These are phyloP conservation scores for Oreohelix idahoensis DNA, from an alignment of 1,140 invertebrate species.

Conservation along the genomic window DNA sequence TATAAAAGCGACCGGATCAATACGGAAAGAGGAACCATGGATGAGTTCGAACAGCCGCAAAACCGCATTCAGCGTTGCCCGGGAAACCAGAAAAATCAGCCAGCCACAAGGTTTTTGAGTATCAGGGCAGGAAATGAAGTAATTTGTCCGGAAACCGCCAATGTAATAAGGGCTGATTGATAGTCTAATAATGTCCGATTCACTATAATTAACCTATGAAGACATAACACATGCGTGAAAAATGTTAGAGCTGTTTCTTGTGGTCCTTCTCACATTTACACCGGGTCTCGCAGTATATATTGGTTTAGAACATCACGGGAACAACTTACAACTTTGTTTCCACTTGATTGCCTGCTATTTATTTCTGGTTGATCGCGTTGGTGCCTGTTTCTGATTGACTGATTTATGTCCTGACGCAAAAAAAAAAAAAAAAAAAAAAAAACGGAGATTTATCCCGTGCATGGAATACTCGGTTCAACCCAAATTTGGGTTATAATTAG, in stretches of 20 bases:
- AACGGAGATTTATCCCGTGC: too few species aligned
- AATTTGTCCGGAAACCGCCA: constrained; percentile 18
- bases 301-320: too few species aligned
- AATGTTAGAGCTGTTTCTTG: not conserved
- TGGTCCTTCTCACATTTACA: not conserved
- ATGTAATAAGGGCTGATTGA: constrained; percentile 17
- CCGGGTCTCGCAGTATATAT: too few species aligned
- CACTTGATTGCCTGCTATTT: not conserved
- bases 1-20: not conserved
- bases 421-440: too few species aligned
- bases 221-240: not conserved
- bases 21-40: not conserved
- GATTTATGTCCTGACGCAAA: too few species aligned
- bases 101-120: constrained; percentile 5
- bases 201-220: constrained; percentile 6
- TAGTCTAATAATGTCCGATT: constrained; percentile 15
- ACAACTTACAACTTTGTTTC: too few species aligned
- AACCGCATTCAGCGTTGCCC: not conserved
- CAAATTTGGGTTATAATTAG: too few species aligned
- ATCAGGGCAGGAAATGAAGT: constrained; percentile 12
- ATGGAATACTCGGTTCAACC: too few species aligned
- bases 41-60: not conserved
- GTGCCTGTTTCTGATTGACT: not conserved
- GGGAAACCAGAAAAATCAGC: not conserved
- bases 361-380: not conserved